Percentiles rank a stretch among this genome's conserved stretches.
Evolutionary conservation across 2,888 invertebrate species (phyloP).

Genomic region (Brachyptera risi): DNA sequence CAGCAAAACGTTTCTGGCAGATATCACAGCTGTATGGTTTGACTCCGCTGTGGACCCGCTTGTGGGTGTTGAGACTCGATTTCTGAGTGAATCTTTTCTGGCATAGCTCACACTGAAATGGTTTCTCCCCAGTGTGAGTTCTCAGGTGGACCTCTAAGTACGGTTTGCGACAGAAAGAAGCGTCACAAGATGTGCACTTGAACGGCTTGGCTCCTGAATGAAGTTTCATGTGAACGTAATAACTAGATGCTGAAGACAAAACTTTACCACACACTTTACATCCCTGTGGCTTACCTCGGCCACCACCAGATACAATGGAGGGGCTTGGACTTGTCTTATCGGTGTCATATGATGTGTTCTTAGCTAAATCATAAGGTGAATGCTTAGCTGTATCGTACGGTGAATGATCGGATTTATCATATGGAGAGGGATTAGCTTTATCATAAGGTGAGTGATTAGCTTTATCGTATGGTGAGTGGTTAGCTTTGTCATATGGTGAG

Average conservation of each 20-base stretch:
- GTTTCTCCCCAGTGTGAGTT: constrained; percentile 67
- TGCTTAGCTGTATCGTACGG: too few relatives aligned
- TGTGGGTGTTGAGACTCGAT: constrained; percentile 76
- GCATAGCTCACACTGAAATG: constrained; percentile 70
- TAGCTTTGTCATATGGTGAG: neutral
- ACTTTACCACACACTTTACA: constrained; percentile 77
- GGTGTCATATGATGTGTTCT: too few relatives aligned
- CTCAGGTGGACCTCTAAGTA: constrained; percentile 78
- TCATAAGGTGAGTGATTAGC: neutral
- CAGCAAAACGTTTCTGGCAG: constrained; percentile 74
- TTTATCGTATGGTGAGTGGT: neutral
- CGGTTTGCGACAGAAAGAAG: constrained; percentile 74
- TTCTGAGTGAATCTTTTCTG: constrained; percentile 77
- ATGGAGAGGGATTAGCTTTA: too few relatives aligned
- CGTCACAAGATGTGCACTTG: constrained; percentile 72
- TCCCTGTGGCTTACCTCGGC: constrained; percentile 71
- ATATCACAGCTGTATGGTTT: constrained; percentile 75
- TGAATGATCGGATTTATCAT: too few relatives aligned
- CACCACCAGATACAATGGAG: too few relatives aligned
- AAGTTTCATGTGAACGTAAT: constrained; percentile 78
- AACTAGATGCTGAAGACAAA: constrained; percentile 70
- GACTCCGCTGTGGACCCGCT: constrained; percentile 75
- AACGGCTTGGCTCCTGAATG: constrained; percentile 78
- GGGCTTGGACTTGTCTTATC: too few relatives aligned
- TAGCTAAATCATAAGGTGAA: too few relatives aligned